Conservation (phyloP, 2,797 vertebrate species). For the Cryptoprocta ferox region DNA sequence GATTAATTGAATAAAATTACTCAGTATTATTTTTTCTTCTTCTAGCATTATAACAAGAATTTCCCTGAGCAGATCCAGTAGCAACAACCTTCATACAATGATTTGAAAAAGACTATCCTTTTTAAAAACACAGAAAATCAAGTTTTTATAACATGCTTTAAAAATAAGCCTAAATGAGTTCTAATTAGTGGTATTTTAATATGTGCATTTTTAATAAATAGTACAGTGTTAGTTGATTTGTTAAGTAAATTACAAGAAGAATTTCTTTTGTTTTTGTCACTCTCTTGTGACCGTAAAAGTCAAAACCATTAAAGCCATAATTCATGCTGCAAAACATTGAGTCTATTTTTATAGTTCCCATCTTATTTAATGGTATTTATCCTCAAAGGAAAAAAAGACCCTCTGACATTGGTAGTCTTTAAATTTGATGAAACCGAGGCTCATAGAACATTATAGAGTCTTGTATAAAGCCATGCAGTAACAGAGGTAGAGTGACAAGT, state of each 20-base stretch:
- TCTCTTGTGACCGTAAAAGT: neutral
- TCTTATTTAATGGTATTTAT: neutral
- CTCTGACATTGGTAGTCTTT: neutral
- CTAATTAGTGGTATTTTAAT: neutral
- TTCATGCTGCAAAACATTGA: neutral
- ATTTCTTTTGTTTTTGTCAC: neutral
- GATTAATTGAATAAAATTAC: neutral
- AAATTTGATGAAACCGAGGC: neutral
- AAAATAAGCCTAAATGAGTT: neutral
- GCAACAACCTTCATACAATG: neutral
- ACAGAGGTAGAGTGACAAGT: neutral
- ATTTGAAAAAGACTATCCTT: neutral
- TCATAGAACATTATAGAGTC: neutral
- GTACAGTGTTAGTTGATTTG: neutral
- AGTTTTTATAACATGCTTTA: neutral
- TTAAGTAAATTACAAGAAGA: neutral
- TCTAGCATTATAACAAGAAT: neutral
- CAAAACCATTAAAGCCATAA: neutral
- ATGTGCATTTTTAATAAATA: neutral
- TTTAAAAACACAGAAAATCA: conserved; percentile 9
- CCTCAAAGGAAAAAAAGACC: neutral
- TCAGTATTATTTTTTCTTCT: neutral
- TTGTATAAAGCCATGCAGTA: neutral
- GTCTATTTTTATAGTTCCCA: neutral
- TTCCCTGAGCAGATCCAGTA: neutral